A percentile compares a stretch with the other conserved stretches of the same genome.
Conservation (phyloP, 2,113 vertebrate genomes). For the Mus spicilegus region DNA sequence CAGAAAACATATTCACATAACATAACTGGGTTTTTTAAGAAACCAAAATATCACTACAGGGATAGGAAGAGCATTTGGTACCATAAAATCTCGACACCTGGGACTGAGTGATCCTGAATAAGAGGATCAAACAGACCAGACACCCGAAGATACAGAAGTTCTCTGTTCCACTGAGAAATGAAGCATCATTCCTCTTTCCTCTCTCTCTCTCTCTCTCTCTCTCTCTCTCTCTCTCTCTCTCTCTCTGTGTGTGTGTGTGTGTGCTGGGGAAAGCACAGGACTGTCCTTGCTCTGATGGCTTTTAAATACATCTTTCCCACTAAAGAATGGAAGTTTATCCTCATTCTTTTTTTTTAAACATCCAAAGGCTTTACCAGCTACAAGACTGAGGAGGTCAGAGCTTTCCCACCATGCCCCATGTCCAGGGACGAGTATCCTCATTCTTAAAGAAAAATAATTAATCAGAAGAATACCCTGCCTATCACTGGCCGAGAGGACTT, state of each 20-base stretch:
- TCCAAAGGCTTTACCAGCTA: conserved; percentile 2
- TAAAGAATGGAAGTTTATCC: background rate
- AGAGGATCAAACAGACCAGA: background rate
- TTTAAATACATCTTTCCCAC: background rate
- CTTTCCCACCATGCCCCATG: background rate
- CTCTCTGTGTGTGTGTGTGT: too few relatives aligned
- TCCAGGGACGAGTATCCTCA: background rate
- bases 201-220: too few relatives aligned
- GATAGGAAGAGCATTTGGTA: background rate
- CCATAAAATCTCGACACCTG: background rate
- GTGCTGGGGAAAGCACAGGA: background rate
- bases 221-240: too few relatives aligned
- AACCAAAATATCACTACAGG: too few relatives aligned
- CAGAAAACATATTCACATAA: too few relatives aligned
- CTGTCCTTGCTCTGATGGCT: background rate
- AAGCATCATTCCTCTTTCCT: too few relatives aligned
- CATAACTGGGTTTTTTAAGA: too few relatives aligned
- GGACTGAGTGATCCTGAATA: background rate
- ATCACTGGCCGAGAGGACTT: background rate
- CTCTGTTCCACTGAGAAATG: rapidly evolving
- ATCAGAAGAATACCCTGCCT: background rate
- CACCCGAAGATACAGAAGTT: rapidly evolving
- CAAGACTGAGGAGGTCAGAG: background rate
- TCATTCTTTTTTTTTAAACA: background rate
- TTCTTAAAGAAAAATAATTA: background rate